Base-by-base conservation (phyloP, 2,888 invertebrate genomes). In the Leptogaster cylindrica region DNA sequence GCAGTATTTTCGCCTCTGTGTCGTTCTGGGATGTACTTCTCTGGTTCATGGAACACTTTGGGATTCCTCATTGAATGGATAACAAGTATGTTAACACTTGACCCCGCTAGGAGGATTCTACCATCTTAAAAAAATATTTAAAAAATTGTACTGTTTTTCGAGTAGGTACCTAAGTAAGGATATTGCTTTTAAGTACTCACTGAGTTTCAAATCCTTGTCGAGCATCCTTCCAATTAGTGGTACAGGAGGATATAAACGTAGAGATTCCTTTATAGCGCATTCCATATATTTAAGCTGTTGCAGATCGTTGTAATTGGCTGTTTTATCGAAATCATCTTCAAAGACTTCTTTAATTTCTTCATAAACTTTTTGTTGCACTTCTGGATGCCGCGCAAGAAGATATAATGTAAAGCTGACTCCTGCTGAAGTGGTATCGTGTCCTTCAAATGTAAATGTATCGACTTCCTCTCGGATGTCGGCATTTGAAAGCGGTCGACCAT, bases 391-490 rank as follows among this genome's bases (percentile, higher is more conserved):
- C 1, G 82, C 80, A 25, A 83, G 70, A 55, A 75, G 71, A 70
- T 79, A 81, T 0, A 83, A 69, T 5, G 78, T 68, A 77, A 82
- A 83, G 55, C 76, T 73, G 14, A 82, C 74, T 6, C 78, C 78
- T 36, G 80, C 74, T 1, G 79, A 76, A 8, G 80, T 82, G 2
- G 82, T 82, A 67, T 82, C 79, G 66, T 81, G 78, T 0, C 79
- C 81, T 77, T 68, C 87, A 77, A 88, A 88, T 84, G 88, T 85
- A 73, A 88, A 87, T 0, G 88, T 88, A 71, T 88, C 85, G 0
- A 88, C 86, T 80, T 88, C 86, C 74, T 87, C 85, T 66, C 85
- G 78, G 8, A 88, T 82, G 65, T 83, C 83, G n/a, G 82, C 77
- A 61, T 84, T 82, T 2, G 83, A 81, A 55, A 88, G 78, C 28